Percentiles rank a stretch among this genome's conserved stretches.
Conservation (phyloP, 2,888 invertebrate genomes). For the Penaeus monodon region DNA sequence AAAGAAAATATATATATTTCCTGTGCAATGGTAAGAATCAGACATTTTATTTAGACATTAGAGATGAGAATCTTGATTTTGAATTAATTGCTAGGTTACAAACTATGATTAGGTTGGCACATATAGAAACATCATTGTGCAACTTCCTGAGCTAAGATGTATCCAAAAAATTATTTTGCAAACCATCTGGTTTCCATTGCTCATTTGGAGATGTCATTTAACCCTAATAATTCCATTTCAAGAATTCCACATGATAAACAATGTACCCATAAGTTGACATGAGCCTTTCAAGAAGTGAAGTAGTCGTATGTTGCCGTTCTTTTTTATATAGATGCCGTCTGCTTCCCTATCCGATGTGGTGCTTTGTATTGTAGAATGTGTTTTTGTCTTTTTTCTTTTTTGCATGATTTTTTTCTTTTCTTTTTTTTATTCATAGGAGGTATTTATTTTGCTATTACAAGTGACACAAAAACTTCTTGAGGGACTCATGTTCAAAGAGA, state of each 20-base stretch:
- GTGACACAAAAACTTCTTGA: constrained; percentile 12
- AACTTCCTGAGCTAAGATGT: constrained; percentile 29
- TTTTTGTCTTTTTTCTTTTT: not conserved
- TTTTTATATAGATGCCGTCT: not conserved
- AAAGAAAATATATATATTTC: no score
- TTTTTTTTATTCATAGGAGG: constrained; percentile 17
- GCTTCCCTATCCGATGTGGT: constrained; percentile 5
- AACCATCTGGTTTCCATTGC: constrained; percentile 26
- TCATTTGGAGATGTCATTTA: constrained; percentile 46
- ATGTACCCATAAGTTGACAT: constrained; percentile 49
- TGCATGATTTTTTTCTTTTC: not conserved
- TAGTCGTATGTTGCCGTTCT: not conserved
- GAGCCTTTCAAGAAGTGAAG: constrained; percentile 40
- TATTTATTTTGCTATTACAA: constrained; percentile 51
- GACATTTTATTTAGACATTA: not conserved
- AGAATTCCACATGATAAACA: constrained; percentile 58
- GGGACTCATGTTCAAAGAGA: constrained; percentile 43
- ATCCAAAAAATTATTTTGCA: constrained; percentile 10
- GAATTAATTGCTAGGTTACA: constrained; percentile 17
- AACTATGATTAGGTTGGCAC: no score
- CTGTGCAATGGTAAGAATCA: not conserved
- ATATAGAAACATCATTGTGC: constrained; percentile 13
- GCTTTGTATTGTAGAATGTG: constrained; percentile 5
- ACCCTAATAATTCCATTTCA: constrained; percentile 60
- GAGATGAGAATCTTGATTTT: constrained; percentile 3